Evolutionary conservation across 2,797 vertebrate genomes (phyloP).

Genomic region (Ctenochaetus hawaiiensis): DNA sequence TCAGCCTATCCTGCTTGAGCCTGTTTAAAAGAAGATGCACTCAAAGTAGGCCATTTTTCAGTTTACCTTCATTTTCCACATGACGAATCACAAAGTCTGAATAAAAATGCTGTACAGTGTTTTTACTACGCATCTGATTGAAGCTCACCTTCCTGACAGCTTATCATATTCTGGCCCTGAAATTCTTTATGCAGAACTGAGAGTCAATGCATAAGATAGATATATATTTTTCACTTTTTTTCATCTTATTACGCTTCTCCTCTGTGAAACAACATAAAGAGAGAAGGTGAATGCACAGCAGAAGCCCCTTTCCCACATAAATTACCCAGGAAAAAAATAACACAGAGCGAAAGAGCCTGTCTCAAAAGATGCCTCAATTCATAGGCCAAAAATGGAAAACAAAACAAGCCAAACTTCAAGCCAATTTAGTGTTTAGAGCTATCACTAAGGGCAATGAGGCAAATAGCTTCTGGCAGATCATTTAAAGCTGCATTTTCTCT

Average conservation of each 20-base stretch:
- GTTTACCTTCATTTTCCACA: conserved; percentile 72
- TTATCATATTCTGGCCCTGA: conserved; percentile 58
- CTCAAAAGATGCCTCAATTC: conserved; percentile 64
- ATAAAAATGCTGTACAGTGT: conserved; percentile 40
- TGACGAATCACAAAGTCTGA: conserved; percentile 46
- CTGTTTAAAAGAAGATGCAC: conserved; percentile 28
- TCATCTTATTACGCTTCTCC: conserved; percentile 44
- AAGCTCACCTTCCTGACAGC: conserved; percentile 56
- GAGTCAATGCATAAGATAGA: conserved; percentile 24
- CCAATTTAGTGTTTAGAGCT: conserved; percentile 70
- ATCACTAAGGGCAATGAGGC: conserved; percentile 69
- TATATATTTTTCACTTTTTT: neutral
- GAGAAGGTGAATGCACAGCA: conserved; percentile 30
- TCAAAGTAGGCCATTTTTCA: conserved; percentile 56
- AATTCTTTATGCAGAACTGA: conserved; percentile 45
- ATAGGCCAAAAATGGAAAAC: conserved; percentile 51
- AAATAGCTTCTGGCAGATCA: conserved; percentile 73
- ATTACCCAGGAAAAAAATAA: conserved; percentile 45
- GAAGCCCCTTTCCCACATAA: conserved; percentile 47
- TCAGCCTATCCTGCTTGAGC: conserved; percentile 22
- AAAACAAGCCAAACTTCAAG: conserved; percentile 66
- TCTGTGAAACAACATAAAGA: conserved; percentile 53
- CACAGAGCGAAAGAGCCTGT: conserved; percentile 30
- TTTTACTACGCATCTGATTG: conserved; percentile 54
- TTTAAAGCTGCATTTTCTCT: conserved; percentile 64